Conservation (phyloP, 2,113 vertebrate genomes). For the Serinus canaria region DNA sequence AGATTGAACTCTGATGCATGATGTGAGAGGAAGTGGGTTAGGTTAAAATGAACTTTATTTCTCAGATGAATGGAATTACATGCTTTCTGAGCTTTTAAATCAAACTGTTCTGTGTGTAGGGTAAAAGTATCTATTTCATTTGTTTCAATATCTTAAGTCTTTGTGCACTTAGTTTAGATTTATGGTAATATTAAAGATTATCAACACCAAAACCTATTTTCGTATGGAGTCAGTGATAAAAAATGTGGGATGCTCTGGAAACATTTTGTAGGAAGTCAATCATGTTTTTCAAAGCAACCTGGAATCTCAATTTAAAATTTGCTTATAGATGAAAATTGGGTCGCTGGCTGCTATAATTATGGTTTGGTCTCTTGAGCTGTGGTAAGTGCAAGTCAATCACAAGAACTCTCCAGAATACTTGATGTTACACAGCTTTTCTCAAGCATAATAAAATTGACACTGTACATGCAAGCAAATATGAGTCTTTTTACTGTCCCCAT, state of each 20-base stretch:
- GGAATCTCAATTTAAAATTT: not conserved
- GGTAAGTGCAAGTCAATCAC: not conserved
- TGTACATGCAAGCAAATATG: not conserved
- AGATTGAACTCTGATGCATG: not conserved
- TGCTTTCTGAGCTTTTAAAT: not conserved
- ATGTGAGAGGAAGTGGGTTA: not conserved
- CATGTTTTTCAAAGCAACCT: not conserved
- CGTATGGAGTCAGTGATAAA: not conserved
- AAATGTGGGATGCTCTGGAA: not conserved
- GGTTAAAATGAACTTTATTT: not conserved
- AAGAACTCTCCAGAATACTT: not conserved
- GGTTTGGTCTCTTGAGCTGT: not conserved
- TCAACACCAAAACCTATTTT: not conserved
- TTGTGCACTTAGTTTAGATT: not conserved
- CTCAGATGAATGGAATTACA: not conserved
- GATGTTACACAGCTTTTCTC: not conserved
- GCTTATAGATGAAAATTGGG: not conserved
- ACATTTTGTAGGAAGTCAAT: not conserved
- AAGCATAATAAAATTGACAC: not conserved
- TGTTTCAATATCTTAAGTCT: not conserved
- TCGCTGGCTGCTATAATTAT: not conserved
- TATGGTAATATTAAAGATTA: not conserved
- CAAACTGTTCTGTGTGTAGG: not conserved
- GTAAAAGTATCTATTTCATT: not conserved
- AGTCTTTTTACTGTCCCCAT: not conserved